A percentile compares a stretch with the other conserved stretches of the same genome.
These are phyloP conservation scores for Psophia crepitans DNA, from an alignment of 2,113 vertebrate genomes.

Conservation along the genomic window DNA sequence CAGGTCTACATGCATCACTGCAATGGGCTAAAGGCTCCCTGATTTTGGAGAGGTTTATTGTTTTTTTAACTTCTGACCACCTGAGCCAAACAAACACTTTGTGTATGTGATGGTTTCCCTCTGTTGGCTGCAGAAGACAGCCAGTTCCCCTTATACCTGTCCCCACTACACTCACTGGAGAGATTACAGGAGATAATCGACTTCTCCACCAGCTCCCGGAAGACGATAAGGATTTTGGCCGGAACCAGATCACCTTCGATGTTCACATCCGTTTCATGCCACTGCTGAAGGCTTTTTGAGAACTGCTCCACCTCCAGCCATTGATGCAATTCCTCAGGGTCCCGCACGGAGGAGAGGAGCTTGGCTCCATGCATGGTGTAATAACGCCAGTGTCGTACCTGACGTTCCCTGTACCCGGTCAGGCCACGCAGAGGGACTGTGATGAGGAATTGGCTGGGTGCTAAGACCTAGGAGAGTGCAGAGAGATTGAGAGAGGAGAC, in stretches of 20 bases:
- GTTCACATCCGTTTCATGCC: conserved; percentile 77
- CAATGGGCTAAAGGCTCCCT: not conserved
- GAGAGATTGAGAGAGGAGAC: not conserved
- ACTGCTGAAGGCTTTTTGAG: conserved; percentile 77
- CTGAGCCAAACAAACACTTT: not conserved
- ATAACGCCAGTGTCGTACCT: conserved; percentile 75
- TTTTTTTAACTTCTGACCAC: not conserved
- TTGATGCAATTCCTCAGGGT: conserved; percentile 81
- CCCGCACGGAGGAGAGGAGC: conserved; percentile 75
- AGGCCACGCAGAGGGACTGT: conserved; percentile 80
- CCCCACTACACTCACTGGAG: conserved; percentile 68
- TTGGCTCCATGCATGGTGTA: conserved; percentile 76
- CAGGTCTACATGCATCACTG: not conserved
- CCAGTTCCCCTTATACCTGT: not conserved
- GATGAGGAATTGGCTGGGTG: conserved; percentile 78
- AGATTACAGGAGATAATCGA: conserved; percentile 73
- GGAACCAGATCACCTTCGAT: conserved; percentile 82
- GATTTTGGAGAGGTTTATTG: not conserved
- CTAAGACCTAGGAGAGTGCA: conserved; percentile 74
- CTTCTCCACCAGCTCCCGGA: conserved; percentile 77
- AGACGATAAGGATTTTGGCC: conserved; percentile 77
- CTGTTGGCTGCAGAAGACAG: not conserved
- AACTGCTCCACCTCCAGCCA: conserved; percentile 85
- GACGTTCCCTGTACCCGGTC: conserved; percentile 73
- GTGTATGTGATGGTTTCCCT: not conserved